A percentile compares a stretch with the other conserved stretches of the same genome.
phyloP scores from a whole-genome alignment of 1,140 invertebrate genomes.

The Sitobion miscanthi region DNA sequence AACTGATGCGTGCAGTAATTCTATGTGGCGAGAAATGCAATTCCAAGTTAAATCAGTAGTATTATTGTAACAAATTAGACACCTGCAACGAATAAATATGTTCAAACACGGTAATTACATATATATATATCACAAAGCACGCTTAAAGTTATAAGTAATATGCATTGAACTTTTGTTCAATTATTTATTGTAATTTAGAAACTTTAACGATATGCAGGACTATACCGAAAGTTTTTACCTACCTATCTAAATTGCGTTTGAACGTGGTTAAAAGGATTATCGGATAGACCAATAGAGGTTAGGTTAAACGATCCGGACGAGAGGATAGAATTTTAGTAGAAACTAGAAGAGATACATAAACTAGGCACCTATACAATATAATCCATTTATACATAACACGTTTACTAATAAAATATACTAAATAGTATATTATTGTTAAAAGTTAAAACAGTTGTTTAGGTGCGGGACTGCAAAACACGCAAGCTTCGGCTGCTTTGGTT shows the following conservation, averaged over 20 bases:
- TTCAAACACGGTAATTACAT: not conserved
- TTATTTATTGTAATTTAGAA: constrained; percentile 37
- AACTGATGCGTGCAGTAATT: not conserved
- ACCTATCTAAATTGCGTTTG: not conserved
- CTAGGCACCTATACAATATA: not conserved
- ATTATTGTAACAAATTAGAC: not conserved
- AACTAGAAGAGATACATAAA: not conserved
- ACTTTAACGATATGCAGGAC: not conserved
- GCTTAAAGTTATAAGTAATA: constrained; percentile 5
- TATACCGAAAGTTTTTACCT: not conserved
- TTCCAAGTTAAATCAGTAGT: not conserved
- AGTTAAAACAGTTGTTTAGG: too few species aligned
- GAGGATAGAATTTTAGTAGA: not conserved
- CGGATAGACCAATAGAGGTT: not conserved
- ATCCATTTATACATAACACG: not conserved
- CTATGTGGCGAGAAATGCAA: not conserved
- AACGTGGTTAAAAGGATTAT: not conserved
- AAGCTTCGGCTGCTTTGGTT: too few species aligned
- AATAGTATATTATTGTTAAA: too few species aligned
- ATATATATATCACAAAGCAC: not conserved
- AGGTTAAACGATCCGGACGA: not conserved
- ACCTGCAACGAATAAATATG: not conserved
- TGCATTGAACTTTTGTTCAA: not conserved
- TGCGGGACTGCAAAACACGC: too few species aligned
- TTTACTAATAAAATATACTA: not conserved